Percentiles rank a stretch among this genome's conserved stretches.
phyloP scores from a whole-genome alignment of 2,888 invertebrate species.

The Neuroscelio doddi region DNA sequence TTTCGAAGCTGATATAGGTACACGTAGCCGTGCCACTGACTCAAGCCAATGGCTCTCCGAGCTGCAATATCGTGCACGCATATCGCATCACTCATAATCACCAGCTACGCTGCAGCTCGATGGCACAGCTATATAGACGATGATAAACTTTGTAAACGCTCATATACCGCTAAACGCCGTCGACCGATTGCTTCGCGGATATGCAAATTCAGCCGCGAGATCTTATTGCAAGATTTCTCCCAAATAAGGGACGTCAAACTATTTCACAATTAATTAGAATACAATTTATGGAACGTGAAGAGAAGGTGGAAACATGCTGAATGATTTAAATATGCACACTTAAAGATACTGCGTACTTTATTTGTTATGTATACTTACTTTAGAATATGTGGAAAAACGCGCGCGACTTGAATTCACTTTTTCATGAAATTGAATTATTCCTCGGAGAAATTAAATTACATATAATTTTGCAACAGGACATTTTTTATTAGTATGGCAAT shows the following conservation, averaged over 20 bases:
- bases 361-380: too few relatives aligned
- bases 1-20: slow-evolving; percentile 60
- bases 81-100: slow-evolving; percentile 65
- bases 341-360: too few relatives aligned
- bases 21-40: slow-evolving; percentile 42
- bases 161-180: slow-evolving; percentile 31
- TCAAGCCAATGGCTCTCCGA: slow-evolving; percentile 47
- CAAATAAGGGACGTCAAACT: slow-evolving; percentile 12
- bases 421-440: too few relatives aligned
- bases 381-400: too few relatives aligned
- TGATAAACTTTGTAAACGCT: slow-evolving; percentile 35
- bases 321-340: too few relatives aligned
- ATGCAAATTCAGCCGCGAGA: slow-evolving; percentile 32
- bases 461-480: too few relatives aligned
- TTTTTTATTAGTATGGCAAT: too few relatives aligned
- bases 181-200: slow-evolving; percentile 26
- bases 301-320: too few relatives aligned
- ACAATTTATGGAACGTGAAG: slow-evolving; percentile 6
- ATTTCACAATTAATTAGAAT: slow-evolving; percentile 30
- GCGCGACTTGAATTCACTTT: too few relatives aligned
- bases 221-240: slow-evolving; percentile 30
- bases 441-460: too few relatives aligned
- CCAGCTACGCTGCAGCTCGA: slow-evolving; percentile 34
- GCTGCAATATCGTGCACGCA: slow-evolving; percentile 60
- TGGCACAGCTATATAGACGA: slow-evolving; percentile 15